A percentile compares a stretch with the other conserved stretches of the same genome.
These are phyloP conservation scores for Lypha dubia DNA, from an alignment of 2,888 invertebrate species.

Conservation along the genomic window DNA sequence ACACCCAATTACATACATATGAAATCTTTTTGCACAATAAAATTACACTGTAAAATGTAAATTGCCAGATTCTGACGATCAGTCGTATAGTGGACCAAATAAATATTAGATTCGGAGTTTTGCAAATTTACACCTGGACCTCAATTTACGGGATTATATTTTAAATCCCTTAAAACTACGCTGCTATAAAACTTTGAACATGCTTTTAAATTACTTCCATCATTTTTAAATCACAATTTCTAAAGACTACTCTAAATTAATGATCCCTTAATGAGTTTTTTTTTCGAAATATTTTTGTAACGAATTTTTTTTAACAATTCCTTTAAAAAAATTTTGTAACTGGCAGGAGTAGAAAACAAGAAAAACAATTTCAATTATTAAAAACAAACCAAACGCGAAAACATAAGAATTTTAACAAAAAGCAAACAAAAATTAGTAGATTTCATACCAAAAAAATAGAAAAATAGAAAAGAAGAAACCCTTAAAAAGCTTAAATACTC, in stretches of 20 bases:
- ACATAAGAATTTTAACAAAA: background rate
- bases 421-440: background rate
- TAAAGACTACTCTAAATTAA: background rate
- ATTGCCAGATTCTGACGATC: no score
- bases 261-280: background rate
- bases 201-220: background rate
- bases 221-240: background rate
- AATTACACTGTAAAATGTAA: no score
- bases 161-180: no score
- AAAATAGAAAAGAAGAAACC: slow-evolving; percentile 32
- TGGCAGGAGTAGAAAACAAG: slow-evolving; percentile 16
- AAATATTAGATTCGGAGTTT: no score
- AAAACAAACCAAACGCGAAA: slow-evolving; percentile 27
- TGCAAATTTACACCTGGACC: no score
- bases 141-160: no score
- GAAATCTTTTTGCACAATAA: no score
- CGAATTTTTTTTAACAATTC: slow-evolving; percentile 7
- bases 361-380: slow-evolving; percentile 56
- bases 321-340: background rate
- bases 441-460: background rate
- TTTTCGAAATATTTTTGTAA: background rate
- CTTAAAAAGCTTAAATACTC: background rate
- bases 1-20: no score
- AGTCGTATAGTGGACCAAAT: no score
- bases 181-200: background rate